phyloP scores from a whole-genome alignment of 2,888 invertebrate genomes.

The Ectemnius continuus region DNA sequence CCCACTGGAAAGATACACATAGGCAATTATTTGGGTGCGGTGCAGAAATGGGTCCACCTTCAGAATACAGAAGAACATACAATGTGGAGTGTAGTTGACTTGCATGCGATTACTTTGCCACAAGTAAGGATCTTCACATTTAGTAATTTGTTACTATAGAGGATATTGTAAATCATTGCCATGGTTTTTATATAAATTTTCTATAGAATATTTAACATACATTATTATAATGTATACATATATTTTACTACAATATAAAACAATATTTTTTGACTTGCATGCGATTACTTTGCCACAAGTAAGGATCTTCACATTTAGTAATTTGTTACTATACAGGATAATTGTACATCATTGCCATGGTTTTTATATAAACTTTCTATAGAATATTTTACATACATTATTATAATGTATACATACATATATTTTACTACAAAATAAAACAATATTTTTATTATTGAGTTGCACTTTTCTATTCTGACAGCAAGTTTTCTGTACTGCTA shows the following conservation, averaged over 20 bases:
- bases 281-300: conserved; percentile 92
- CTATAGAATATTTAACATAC: no score
- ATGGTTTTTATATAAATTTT: no score
- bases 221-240: no score
- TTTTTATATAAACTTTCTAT: no score
- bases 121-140: conserved; percentile 80
- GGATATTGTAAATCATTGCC: no score
- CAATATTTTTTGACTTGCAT: conserved; percentile 96
- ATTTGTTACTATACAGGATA: not conserved
- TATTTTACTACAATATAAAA: no score
- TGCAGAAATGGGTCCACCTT: conserved; percentile 90
- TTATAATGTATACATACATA: no score
- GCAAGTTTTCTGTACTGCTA: not conserved
- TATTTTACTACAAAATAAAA: no score
- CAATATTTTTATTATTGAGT: no score
- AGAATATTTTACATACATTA: no score
- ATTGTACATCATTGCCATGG: no score
- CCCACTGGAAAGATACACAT: conserved; percentile 96
- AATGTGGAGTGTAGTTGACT: conserved; percentile 92
- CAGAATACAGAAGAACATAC: conserved; percentile 85
- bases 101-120: conserved; percentile 93
- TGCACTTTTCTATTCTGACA: no score
- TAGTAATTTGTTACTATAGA: not conserved
- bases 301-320: conserved; percentile 38
- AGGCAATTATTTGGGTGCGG: conserved; percentile 97